phyloP scores from a whole-genome alignment of 2,888 invertebrate genomes.

The Andrena chrysosceles region DNA sequence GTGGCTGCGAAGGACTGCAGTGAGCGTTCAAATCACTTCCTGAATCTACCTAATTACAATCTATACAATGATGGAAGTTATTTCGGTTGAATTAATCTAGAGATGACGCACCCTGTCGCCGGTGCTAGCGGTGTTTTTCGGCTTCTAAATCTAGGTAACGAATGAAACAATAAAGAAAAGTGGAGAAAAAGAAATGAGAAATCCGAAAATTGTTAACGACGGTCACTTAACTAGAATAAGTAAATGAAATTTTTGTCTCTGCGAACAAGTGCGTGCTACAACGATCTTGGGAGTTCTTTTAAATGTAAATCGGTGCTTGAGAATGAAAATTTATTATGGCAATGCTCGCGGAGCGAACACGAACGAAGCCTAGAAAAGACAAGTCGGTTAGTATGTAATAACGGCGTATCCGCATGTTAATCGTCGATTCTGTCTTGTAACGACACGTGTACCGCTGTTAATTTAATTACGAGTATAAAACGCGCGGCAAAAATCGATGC shows the following conservation, averaged over 20 bases:
- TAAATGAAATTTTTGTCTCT: constrained; percentile 62
- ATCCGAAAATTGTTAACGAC: constrained; percentile 63
- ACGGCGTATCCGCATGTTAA: constrained; percentile 65
- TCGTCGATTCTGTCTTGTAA: constrained; percentile 66
- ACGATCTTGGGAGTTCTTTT: constrained; percentile 38
- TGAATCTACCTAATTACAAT: constrained; percentile 38
- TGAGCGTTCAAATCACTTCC: constrained; percentile 57
- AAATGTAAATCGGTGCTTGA: constrained; percentile 70
- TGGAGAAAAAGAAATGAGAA: neutral
- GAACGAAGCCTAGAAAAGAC: constrained; percentile 65
- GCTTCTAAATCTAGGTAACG: constrained; percentile 62
- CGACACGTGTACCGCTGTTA: constrained; percentile 68
- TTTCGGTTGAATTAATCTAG: constrained; percentile 60
- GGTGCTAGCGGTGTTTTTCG: constrained; percentile 68
- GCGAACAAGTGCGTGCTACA: constrained; percentile 53
- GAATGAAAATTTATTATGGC: constrained; percentile 50
- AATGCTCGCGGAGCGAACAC: constrained; percentile 61
- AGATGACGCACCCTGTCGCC: constrained; percentile 54
- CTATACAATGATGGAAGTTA: constrained; percentile 51
- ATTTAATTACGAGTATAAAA: constrained; percentile 68
- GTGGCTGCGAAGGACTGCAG: constrained; percentile 87
- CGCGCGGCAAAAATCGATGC: constrained; percentile 63
- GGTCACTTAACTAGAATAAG: constrained; percentile 73
- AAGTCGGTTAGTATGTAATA: constrained; percentile 71
- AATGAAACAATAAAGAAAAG: constrained; percentile 37